Base-by-base conservation (phyloP, 2,888 invertebrate species). In the Cephus pulcher region DNA sequence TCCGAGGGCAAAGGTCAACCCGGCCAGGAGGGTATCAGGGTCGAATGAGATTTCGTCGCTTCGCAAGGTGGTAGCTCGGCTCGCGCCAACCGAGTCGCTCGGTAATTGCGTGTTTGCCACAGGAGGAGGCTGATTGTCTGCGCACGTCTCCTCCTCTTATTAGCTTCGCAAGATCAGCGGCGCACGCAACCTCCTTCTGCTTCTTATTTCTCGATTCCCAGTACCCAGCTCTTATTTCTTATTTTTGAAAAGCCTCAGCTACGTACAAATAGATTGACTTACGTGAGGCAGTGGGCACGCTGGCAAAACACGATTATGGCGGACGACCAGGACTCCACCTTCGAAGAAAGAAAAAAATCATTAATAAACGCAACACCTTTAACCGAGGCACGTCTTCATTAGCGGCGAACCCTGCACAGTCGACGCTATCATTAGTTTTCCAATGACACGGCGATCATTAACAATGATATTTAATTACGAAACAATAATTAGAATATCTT, bases 101-200 rank as follows among this genome's bases (percentile, higher is more conserved):
- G 40, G 56, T 69, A 88, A 87, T 88, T 89, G 86, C 88, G 87
- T 88, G 88, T 89, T 89, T 88, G 86, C 87, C 84, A 83, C 84
- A 83, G 86, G 86, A 84, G 81, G 80, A 30, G 71, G 71, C 73
- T 74, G 80, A 40, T 40, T 40, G 70, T 33, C 33, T 70, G 70
- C 70, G 70, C 30, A 0, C 34, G 82, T 83, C 83, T 40, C 15
- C 15, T 40, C 40, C 82, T 88, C 85, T 87, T 89, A 89, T 89
- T 89, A 89, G 87, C 88, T 88, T 89, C 85, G 85, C 86, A 84
- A 40, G 15, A 86, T 84, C 83, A 80, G 81, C 80, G 56, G 76
- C 23, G 76, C 78, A 78, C 78, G 78, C 78, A 76, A 78, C 75
- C 78, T 37, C 71, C 70, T 40, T 40, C 40, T 40, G 40, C 33